These are phyloP conservation scores for Pandemis corylana DNA, from an alignment of 2,888 invertebrate species.

Conservation along the genomic window DNA sequence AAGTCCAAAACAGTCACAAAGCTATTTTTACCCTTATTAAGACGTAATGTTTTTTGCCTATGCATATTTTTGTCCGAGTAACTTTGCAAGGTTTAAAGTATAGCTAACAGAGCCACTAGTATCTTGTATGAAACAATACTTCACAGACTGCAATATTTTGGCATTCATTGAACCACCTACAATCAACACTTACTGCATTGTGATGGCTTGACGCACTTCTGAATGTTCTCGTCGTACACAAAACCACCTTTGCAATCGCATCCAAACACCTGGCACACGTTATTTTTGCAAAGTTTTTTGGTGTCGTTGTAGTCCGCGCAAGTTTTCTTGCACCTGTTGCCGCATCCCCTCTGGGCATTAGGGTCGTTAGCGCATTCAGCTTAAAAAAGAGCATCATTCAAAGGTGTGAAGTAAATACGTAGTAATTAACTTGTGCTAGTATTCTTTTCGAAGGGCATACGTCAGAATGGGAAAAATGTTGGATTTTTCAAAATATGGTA, in stretches of 20 bases:
- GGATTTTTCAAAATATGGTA: background rate
- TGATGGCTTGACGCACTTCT: slow-evolving; percentile 39
- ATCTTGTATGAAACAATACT: too few relatives aligned
- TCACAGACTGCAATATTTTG: too few relatives aligned
- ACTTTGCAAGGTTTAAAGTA: too few relatives aligned
- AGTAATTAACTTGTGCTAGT: too few relatives aligned
- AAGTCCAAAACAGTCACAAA: too few relatives aligned
- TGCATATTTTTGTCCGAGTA: too few relatives aligned
- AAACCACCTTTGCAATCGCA: slow-evolving; percentile 41
- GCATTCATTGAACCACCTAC: too few relatives aligned
- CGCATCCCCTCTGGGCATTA: slow-evolving; percentile 37
- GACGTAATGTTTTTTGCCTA: too few relatives aligned
- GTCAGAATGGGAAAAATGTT: background rate
- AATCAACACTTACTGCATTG: slow-evolving; percentile 37
- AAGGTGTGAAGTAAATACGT: background rate
- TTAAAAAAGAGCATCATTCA: slow-evolving; percentile 3
- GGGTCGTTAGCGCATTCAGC: slow-evolving; percentile 39
- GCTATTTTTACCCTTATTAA: too few relatives aligned
- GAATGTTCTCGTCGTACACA: slow-evolving; percentile 35
- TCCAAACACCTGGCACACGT: slow-evolving; percentile 26
- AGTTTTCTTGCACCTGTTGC: slow-evolving; percentile 36
- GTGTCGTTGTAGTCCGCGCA: slow-evolving; percentile 38
- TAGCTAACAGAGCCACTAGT: too few relatives aligned
- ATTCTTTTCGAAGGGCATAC: background rate
- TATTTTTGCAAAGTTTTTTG: slow-evolving; percentile 22